Percentiles rank a stretch among this genome's conserved stretches.
Conservation (phyloP, 2,797 vertebrate species). For the Falco novaeseelandiae region DNA sequence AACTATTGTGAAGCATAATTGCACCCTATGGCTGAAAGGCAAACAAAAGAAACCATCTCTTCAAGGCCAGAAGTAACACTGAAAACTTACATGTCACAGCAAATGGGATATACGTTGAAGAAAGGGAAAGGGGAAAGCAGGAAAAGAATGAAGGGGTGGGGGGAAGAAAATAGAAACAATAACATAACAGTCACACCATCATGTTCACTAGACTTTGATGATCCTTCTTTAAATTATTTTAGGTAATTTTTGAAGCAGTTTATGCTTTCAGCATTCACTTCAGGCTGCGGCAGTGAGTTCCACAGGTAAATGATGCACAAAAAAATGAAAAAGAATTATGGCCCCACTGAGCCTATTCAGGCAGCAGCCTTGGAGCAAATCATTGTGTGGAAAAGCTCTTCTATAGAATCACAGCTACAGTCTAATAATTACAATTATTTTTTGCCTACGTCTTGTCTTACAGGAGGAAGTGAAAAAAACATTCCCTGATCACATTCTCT, state of each 20-base stretch:
- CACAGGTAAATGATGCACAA: neutral
- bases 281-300: neutral
- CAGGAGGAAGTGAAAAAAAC: neutral
- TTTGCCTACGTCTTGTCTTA: neutral
- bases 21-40: neutral
- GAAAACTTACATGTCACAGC: neutral
- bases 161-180: neutral
- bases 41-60: neutral
- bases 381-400: neutral
- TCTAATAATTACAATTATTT: neutral
- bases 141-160: neutral
- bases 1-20: neutral
- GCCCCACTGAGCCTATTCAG: neutral
- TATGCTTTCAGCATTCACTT: neutral
- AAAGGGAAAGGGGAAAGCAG: neutral
- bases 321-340: neutral
- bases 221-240: neutral
- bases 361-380: neutral
- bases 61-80: neutral
- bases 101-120: neutral
- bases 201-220: neutral
- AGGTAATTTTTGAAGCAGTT: neutral
- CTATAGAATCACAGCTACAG: neutral
- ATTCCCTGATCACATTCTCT: neutral
- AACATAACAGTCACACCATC: neutral